Percentiles rank a stretch among this genome's conserved stretches.
Evolutionary conservation across 2,888 invertebrate species (phyloP).

Genomic region (Sphaerophoria rueppellii): DNA sequence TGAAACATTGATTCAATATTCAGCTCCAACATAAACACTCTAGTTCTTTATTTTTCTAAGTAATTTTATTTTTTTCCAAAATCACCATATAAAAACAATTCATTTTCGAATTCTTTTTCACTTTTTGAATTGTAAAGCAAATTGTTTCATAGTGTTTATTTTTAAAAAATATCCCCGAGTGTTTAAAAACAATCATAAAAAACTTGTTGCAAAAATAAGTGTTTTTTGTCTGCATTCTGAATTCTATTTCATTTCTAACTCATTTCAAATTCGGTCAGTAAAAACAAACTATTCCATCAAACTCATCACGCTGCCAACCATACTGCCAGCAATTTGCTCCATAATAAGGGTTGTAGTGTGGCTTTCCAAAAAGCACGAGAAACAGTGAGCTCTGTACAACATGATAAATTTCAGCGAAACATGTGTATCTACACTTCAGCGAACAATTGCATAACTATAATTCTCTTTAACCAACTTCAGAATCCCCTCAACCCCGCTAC

Average conservation of each 20-base stretch:
- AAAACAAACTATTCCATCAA: conserved; percentile 33
- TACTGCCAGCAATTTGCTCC: not conserved
- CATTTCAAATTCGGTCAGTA: conserved; percentile 3
- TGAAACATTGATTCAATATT: too few relatives aligned
- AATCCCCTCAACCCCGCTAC: not conserved
- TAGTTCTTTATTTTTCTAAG: too few relatives aligned
- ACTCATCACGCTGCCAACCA: conserved; percentile 5
- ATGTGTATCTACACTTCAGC: conserved; percentile 47
- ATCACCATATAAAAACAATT: too few relatives aligned
- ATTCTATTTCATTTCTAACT: conserved; percentile 4
- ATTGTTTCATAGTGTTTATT: conserved; percentile 5
- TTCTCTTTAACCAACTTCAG: not conserved
- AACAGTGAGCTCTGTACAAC: not conserved
- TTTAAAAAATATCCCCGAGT: not conserved
- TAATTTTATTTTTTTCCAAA: too few relatives aligned
- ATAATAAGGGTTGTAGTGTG: not conserved
- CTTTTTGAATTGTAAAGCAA: not conserved
- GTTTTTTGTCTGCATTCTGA: not conserved
- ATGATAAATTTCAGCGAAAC: conserved; percentile 37
- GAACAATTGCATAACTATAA: conserved; percentile 24
- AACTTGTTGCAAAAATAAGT: conserved; percentile 3
- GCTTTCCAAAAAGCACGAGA: too few relatives aligned
- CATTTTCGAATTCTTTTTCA: too few relatives aligned
- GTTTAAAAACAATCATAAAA: not conserved
- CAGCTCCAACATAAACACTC: too few relatives aligned